Evolutionary conservation across 2,113 vertebrate genomes (phyloP), one percentile per base, ranked within the genome.

Genomic region (Scytalopus superciliaris): DNA sequence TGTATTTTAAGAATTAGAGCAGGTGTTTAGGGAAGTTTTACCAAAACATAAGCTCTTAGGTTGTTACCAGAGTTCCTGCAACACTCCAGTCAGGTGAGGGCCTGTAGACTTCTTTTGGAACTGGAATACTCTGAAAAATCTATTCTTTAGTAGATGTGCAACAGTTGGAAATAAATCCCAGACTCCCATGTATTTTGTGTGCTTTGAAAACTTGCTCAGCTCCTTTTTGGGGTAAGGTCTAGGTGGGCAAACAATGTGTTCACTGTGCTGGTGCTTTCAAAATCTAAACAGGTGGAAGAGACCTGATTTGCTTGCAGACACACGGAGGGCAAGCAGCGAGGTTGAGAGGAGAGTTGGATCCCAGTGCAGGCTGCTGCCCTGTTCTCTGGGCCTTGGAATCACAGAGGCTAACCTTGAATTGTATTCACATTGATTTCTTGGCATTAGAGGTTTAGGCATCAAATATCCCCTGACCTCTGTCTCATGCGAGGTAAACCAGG

Each of bases 151-250:
- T 52, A 39, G 1, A 1, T 25, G 11, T 73, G 23, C 33, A 73
- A 87, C 3, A 7, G 8, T 35, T 91, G 19, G 45, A 75, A 87
- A 77, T 72, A 74, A 86, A 74, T 56, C 73, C 13, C 57, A 42
- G 59, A 12, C 18, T 70, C 14, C 35, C 0, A 0, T 47, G 39
- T 52, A 21, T 14, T 35, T 64, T 77, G 19, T 40, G 18, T 63
- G 49, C 55, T 44, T 35, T 63, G 92, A 16, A 31, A 76, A 73
- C 30, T 6, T 23, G 17, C 30, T 68, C 55, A 37, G 28, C 4
- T 95, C 11, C 35, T 59, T 81, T 72, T 45, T 49, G 27, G 37
- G 19, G 5, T 64, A 33, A 82, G 10, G 15, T 49, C 33, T 68
- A 9, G 37, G 9, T 27, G 59, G 70, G 50, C 55, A 88, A 90